Conservation (phyloP, 2,797 vertebrate species). For the Carapus acus region DNA sequence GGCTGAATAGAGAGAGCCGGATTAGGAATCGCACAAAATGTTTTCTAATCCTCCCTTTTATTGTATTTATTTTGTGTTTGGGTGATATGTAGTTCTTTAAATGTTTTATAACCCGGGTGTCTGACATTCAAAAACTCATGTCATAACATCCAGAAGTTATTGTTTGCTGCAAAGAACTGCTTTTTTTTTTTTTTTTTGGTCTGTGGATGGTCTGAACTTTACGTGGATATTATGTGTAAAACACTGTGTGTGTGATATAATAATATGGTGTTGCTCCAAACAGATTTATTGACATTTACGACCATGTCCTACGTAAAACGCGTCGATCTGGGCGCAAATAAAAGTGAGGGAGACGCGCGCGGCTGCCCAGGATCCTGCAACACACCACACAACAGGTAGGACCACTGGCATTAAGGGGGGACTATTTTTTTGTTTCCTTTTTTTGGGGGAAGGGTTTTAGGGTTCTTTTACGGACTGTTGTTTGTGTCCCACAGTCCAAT, state of each 20-base stretch:
- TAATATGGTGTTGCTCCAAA: slow-evolving; percentile 46
- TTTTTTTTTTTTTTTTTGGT: slow-evolving; percentile 47
- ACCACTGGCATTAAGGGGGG: slow-evolving; percentile 18
- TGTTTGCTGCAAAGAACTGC: slow-evolving; percentile 32
- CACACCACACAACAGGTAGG: slow-evolving; percentile 52
- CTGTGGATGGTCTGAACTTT: slow-evolving; percentile 58
- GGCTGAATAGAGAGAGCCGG: not conserved
- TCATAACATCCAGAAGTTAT: slow-evolving; percentile 27
- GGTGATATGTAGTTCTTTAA: too few species aligned
- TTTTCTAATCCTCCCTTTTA: not conserved
- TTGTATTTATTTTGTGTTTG: not conserved
- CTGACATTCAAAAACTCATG: not conserved
- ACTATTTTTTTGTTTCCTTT: too few species aligned
- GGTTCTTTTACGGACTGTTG: slow-evolving; percentile 4
- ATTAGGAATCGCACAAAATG: not conserved
- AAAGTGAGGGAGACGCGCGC: slow-evolving; percentile 34
- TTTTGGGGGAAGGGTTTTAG: too few species aligned
- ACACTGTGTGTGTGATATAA: slow-evolving; percentile 55
- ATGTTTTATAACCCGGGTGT: not conserved
- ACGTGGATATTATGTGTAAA: slow-evolving; percentile 54
- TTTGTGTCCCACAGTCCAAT: not conserved
- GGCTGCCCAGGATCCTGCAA: slow-evolving; percentile 22
- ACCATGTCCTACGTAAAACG: slow-evolving; percentile 47
- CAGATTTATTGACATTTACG: slow-evolving; percentile 61
- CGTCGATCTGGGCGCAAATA: slow-evolving; percentile 52